These are phyloP conservation scores for Pseudorhombus dupliciocellatus DNA, from an alignment of 2,113 vertebrate species.

Conservation along the genomic window DNA sequence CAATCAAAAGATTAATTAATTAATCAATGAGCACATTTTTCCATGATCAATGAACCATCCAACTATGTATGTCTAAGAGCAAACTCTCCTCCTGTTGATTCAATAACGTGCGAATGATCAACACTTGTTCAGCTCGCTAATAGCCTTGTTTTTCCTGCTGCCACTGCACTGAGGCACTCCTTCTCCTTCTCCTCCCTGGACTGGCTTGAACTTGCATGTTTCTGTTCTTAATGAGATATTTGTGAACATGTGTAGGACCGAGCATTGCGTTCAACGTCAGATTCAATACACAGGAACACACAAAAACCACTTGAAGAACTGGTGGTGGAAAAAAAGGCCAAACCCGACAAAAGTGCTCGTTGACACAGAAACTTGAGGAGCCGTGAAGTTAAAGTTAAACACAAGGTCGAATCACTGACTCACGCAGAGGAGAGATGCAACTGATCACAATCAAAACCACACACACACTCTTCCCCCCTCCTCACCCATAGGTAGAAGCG, in stretches of 20 bases:
- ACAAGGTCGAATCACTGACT: constrained; percentile 1
- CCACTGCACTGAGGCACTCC: not conserved
- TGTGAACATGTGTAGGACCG: not conserved
- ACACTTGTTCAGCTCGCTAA: not conserved
- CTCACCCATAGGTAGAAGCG: constrained; percentile 82
- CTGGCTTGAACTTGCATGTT: constrained; percentile 6
- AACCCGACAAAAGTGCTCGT: no score
- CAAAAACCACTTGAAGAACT: not conserved
- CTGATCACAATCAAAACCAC: constrained; percentile 5
- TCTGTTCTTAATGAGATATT: not conserved
- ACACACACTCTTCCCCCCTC: not conserved
- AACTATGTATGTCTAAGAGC: no score
- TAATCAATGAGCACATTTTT: no score
- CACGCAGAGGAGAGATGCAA: not conserved
- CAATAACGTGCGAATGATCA: not conserved
- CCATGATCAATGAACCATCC: no score
- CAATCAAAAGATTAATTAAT: no score
- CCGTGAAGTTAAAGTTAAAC: no score
- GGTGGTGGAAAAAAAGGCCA: no score
- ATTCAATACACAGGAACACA: not conserved
- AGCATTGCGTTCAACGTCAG: not conserved
- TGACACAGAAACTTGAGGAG: no score
- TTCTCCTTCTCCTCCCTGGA: no score
- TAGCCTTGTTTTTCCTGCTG: not conserved
- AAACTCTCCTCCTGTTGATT: no score